Evolutionary conservation across 2,888 invertebrate species (phyloP), one percentile per base, ranked within the genome.

Genomic region (Callyntrura guangdongensis): DNA sequence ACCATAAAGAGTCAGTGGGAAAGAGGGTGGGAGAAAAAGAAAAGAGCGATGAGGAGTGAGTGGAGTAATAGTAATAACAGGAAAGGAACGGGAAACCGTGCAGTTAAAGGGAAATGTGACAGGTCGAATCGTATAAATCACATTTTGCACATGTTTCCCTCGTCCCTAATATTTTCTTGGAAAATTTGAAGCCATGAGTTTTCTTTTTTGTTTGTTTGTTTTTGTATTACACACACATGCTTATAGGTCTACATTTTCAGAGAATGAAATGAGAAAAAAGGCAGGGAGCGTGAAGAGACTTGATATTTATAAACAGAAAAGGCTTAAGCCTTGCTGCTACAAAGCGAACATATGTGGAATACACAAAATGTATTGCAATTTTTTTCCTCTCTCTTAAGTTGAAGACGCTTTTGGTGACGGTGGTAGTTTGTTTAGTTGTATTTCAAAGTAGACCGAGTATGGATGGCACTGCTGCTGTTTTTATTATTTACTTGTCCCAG

Each of bases 91-190:
- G 91, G 92, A 92, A 92, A 86, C 86, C 77, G 72, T 90, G 90
- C 83, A 92, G 92, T 84, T 86, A 89, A 89, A 89, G 79, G 87
- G 89, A 91, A 93, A 91, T 91, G 91, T 92, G 93, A 93, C 93
- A 93, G 92, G 92, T 91, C 91, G 92, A 90, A 90, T 91, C 89
- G 91, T 93, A 93, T 93, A 93, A 93, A 93, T 93, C 93, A 93
- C 93, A 93, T 92, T 92, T 93, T 86, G 93, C 93, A 93, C 93
- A 93, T 93, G 93, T 92, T 93, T 92, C 91, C 91, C 90, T 86
- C 69, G n/a, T 82, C 36, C 69, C 64, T 81, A 27, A 81, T 81
- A 81, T 59, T 81, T 81, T 81, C 81, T 59, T 59, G 81, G 81
- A 81, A 81, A 81, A 36, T 81, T 81, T 81, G 56, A 59, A 59